Conservation (phyloP, 1,140 invertebrate species). For the Drosophila lini region DNA sequence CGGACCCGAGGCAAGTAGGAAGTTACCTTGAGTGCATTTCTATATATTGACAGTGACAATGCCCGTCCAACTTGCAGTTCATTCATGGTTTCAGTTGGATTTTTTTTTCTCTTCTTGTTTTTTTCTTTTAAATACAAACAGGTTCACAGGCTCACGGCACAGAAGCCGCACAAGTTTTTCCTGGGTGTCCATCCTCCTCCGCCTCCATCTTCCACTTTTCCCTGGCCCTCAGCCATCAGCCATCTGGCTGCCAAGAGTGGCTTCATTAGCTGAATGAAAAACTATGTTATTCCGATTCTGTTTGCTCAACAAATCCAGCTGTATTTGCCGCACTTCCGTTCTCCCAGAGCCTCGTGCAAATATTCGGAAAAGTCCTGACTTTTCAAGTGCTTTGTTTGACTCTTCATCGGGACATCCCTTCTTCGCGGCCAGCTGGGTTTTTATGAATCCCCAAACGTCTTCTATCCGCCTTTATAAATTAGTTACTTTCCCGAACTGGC, state of each 20-base stretch:
- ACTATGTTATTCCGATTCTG: conserved; percentile 44
- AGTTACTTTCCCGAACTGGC: conserved; percentile 26
- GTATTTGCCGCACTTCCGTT: conserved; percentile 57
- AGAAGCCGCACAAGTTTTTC: conserved; percentile 77
- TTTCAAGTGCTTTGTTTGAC: conserved; percentile 68
- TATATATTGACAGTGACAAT: conserved; percentile 80
- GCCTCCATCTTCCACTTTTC: conserved; percentile 18
- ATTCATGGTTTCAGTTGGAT: conserved; percentile 72
- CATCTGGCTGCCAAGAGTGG: conserved; percentile 18
- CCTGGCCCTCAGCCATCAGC: conserved; percentile 5
- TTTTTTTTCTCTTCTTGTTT: background rate
- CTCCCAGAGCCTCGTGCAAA: conserved; percentile 43
- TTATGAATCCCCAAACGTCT: background rate
- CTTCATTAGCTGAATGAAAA: conserved; percentile 44
- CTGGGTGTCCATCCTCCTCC: conserved; percentile 27
- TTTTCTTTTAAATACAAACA: conserved; percentile 54
- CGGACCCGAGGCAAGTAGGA: conserved; percentile 72
- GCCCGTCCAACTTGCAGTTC: conserved; percentile 66
- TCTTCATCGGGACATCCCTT: conserved; percentile 46
- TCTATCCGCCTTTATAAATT: conserved; percentile 24
- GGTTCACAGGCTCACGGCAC: conserved; percentile 77
- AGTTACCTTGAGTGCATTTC: conserved; percentile 82
- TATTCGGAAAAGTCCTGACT: conserved; percentile 50
- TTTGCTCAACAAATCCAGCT: conserved; percentile 57
- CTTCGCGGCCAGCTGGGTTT: conserved; percentile 57